Percentiles rank a stretch among this genome's conserved stretches.
phyloP scores from a whole-genome alignment of 2,888 invertebrate genomes.

The Drosophila formosana region DNA sequence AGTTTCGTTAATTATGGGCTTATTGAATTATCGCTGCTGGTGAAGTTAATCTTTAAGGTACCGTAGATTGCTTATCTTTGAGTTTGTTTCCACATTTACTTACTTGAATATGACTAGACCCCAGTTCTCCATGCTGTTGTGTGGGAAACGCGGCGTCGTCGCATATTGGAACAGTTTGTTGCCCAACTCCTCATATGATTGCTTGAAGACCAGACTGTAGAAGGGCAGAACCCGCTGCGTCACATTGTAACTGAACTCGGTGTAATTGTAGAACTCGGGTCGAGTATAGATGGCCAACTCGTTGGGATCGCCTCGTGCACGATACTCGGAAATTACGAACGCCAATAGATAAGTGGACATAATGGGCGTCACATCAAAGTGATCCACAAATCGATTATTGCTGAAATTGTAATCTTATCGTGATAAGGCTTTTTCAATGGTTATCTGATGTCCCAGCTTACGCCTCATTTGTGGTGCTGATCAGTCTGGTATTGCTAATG shows the following conservation, averaged over 20 bases:
- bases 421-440: neutral
- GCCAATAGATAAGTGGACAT: conserved; percentile 95
- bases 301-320: conserved; percentile 50
- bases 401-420: conserved; percentile 35
- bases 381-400: conserved; percentile 64
- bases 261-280: conserved; percentile 88
- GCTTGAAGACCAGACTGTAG: conserved; percentile 89
- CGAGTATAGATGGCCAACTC: conserved; percentile 88
- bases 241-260: conserved; percentile 87
- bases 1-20: neutral
- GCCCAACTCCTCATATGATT: conserved; percentile 86
- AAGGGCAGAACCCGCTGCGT: conserved; percentile 53
- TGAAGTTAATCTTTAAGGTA: neutral
- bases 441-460: conserved; percentile 27
- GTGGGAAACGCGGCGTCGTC: conserved; percentile 91
- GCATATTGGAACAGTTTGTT: conserved; percentile 91
- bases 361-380: conserved; percentile 84
- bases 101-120: conserved; percentile 93
- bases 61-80: neutral
- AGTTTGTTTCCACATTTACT: conserved; percentile 82
- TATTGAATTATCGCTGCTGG: neutral
- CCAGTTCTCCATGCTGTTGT: conserved; percentile 96
- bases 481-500: conserved; percentile 78
- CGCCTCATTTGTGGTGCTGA: conserved; percentile 52
- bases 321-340: conserved; percentile 89